Percentiles rank a stretch among this genome's conserved stretches.
phyloP scores from a whole-genome alignment of 2,113 vertebrate genomes.

The Galemys pyrenaicus region DNA sequence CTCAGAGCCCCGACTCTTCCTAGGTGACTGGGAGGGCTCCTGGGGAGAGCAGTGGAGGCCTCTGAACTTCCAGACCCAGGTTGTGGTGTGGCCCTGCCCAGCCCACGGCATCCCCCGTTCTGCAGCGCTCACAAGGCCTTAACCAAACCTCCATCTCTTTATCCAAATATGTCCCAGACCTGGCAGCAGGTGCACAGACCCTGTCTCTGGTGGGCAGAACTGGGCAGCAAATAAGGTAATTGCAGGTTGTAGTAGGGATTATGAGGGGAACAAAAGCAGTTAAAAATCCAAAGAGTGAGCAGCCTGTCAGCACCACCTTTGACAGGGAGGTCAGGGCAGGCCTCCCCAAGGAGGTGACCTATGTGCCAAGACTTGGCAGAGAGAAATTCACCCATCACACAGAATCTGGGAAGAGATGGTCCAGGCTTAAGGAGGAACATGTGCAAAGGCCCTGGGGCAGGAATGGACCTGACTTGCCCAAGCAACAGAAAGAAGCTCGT shows the following conservation, averaged over 20 bases:
- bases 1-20: background rate
- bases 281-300: background rate
- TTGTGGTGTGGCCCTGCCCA: fast-evolving
- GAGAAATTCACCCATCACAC: background rate
- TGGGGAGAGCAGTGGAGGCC: background rate
- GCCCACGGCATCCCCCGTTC: background rate
- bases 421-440: background rate
- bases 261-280: background rate
- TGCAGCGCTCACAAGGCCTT: background rate
- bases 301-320: background rate
- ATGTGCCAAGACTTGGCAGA: background rate
- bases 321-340: too few relatives aligned
- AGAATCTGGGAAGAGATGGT: background rate
- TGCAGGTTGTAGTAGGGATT: too few relatives aligned
- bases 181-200: background rate
- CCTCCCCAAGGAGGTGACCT: background rate
- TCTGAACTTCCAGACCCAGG: too few relatives aligned
- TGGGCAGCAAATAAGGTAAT: background rate
- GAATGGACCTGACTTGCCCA: background rate
- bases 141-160: background rate
- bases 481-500: background rate
- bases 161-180: background rate
- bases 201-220: background rate
- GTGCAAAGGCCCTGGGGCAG: slow-evolving; percentile 23
- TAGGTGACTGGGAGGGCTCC: fast-evolving